Conservation (phyloP, 2,113 vertebrate species). For the Colinus virginianus region DNA sequence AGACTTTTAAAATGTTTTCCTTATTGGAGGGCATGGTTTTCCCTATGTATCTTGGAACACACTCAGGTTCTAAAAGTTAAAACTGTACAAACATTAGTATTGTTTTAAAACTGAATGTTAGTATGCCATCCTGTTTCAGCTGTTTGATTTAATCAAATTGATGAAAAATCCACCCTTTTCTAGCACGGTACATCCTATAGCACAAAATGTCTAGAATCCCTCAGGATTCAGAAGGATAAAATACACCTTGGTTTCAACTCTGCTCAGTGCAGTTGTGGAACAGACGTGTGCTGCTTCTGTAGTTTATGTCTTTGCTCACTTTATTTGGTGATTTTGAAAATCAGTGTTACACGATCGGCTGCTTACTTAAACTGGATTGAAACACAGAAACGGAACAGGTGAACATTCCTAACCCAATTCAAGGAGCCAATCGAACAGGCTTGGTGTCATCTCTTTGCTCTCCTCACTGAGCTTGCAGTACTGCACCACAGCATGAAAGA, state of each 20-base stretch:
- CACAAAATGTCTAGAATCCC: not conserved
- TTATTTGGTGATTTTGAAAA: slow-evolving; percentile 40
- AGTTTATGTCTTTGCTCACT: slow-evolving; percentile 49
- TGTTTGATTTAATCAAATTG: slow-evolving; percentile 3
- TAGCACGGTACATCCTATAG: not conserved
- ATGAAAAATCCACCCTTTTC: not conserved
- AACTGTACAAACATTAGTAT: not conserved
- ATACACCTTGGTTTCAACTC: not conserved
- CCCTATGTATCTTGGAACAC: not conserved
- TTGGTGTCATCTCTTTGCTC: slow-evolving; percentile 68
- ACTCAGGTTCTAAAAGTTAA: not conserved
- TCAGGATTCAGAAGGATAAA: not conserved
- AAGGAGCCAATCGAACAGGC: slow-evolving; percentile 96
- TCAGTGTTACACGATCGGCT: slow-evolving; percentile 49
- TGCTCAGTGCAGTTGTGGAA: not conserved
- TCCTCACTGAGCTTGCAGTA: slow-evolving; percentile 89
- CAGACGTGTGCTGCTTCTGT: not conserved
- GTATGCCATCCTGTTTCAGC: not conserved
- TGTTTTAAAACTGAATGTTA: slow-evolving; percentile 9
- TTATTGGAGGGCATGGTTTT: not conserved
- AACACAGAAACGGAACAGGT: not conserved
- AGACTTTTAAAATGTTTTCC: not conserved
- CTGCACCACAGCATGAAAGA: slow-evolving; percentile 90
- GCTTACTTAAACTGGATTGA: slow-evolving; percentile 51
- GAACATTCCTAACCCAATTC: slow-evolving; percentile 81